Evolutionary conservation across 1,140 invertebrate species (phyloP).

Genomic region (Thrips palmi): DNA sequence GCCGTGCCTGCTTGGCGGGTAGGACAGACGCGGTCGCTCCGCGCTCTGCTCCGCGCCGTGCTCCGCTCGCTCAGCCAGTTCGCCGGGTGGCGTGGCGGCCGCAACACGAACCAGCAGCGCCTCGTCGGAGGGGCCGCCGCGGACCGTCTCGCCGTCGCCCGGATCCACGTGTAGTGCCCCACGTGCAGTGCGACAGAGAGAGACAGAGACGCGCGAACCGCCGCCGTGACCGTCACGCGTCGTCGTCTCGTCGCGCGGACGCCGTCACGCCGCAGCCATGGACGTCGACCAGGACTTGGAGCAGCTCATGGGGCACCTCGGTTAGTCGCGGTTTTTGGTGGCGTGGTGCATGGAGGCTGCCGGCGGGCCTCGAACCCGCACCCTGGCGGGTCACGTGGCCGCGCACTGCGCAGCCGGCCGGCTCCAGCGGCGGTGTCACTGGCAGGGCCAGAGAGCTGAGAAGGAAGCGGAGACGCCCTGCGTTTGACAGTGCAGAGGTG

Average conservation of each 20-base stretch:
- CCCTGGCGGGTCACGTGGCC: not conserved
- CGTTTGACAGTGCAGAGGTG: no score
- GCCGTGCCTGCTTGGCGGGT: no score
- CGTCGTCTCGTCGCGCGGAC: constrained; percentile 2
- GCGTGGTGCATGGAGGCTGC: not conserved
- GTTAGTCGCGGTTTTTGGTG: constrained; percentile 23
- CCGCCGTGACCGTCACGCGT: not conserved
- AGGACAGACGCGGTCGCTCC: no score
- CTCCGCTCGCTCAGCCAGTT: no score
- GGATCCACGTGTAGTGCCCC: no score
- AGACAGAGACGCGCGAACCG: no score
- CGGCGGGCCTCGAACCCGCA: not conserved
- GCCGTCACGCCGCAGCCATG: constrained; percentile 20
- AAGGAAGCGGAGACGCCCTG: not conserved
- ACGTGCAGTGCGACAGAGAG: no score
- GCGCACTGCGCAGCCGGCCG: not conserved
- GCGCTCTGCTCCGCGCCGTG: no score
- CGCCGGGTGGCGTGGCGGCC: no score
- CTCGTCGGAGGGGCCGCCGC: constrained; percentile 7
- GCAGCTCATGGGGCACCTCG: constrained; percentile 44
- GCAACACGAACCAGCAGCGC: constrained; percentile 24
- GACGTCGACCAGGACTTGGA: constrained; percentile 42
- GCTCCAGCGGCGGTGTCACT: not conserved
- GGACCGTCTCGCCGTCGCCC: no score
- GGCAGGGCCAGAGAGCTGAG: constrained; percentile 10